Conservation (phyloP, 1,140 invertebrate genomes). For the Phortica variegata region DNA sequence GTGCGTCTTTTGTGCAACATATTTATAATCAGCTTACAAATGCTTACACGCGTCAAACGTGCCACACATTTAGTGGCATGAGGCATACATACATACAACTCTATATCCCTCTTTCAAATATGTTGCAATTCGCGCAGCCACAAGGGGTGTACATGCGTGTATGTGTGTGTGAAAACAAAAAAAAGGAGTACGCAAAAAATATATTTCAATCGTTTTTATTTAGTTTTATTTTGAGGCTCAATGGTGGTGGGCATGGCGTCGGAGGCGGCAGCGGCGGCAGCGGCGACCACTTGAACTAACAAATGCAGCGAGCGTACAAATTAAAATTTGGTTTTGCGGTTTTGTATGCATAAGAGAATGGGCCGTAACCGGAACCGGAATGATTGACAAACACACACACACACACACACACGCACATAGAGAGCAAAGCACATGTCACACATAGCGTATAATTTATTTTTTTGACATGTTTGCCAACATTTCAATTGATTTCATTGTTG, state of each 20-base stretch:
- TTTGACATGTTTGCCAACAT: constrained; percentile 57
- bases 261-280: constrained; percentile 7
- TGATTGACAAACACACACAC: constrained; percentile 1
- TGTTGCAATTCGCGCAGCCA: no score
- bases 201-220: constrained; percentile 1
- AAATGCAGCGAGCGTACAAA: constrained; percentile 52
- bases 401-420: constrained; percentile 4
- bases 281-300: constrained; percentile 32
- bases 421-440: not conserved
- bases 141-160: no score
- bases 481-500: constrained; percentile 57
- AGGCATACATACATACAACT: no score
- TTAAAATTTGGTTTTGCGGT: constrained; percentile 56
- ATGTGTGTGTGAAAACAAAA: no score
- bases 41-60: no score
- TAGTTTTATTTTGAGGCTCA: constrained; percentile 2
- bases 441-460: constrained; percentile 46
- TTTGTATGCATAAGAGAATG: constrained; percentile 51
- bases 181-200: no score
- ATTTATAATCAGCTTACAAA: no score
- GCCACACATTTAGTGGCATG: no score
- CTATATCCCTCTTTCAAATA: no score
- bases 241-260: no score
- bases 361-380: constrained; percentile 16
- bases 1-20: no score